Evolutionary conservation across 2,797 vertebrate genomes (phyloP), one percentile per base, ranked within the genome.

Genomic region (Limosa lapponica): DNA sequence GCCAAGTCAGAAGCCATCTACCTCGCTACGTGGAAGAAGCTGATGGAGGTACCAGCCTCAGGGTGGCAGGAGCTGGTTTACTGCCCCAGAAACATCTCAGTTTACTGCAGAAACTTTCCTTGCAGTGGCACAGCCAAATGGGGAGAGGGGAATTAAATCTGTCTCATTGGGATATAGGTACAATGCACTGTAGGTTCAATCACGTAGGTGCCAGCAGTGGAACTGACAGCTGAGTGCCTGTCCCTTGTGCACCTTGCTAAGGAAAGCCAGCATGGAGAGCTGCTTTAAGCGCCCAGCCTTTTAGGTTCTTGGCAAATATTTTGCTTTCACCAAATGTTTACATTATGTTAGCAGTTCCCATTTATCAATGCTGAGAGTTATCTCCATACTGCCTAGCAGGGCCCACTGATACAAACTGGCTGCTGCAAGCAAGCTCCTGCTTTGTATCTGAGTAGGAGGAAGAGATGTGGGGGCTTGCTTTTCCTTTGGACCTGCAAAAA

Each of bases 251-350:
- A 24, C 62, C 73, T 69, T 51, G 34, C 83, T 91, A 41, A 71
- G 59, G 66, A 92, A 87, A 78, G 34, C 36, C 69, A 59, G 67
- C 0, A 0, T 16, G 36, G 55, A 69, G 39, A 44, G 3, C 55
- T 58, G 46, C 71, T 93, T 59, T 52, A 77, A 91, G 28, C 1
- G 3, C 54, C 30, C 44, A 10, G 37, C 10, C 49, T 88, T 62
- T 83, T 81, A 77, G 61, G 49, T 78, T 57, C 67, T 82, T 87
- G 58, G 52, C 46, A 87, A 83, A 34, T 57, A 67, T 58, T 95
- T 91, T 80, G 11, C 61, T 87, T 95, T 80, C 22, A 20, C 54
- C 28, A 62, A 43, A 41, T 30, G 43, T 64, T 93, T 80, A 43
- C 61, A 14, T 23, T 77, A 54, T 71, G 28, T 82, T 89, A 89